Evolutionary conservation across 2,113 vertebrate species (phyloP).

Genomic region (Speoplatyrhinus poulsoni): DNA sequence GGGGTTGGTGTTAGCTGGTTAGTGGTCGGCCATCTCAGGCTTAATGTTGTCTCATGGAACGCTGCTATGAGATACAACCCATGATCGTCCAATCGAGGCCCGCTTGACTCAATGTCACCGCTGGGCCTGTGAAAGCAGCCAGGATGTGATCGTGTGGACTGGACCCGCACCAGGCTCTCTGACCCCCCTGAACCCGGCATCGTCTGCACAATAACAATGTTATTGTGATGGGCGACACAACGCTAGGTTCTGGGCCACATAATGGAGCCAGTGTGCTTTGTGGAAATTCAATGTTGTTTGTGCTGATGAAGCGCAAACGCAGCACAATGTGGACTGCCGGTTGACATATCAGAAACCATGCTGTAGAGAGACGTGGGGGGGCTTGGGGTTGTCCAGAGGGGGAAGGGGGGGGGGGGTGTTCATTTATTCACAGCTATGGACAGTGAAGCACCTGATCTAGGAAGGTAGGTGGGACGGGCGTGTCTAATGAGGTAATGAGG

Average conservation of each 20-base stretch:
- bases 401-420: constrained; percentile 20
- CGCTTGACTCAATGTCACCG: constrained; percentile 14
- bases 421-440: constrained; percentile 61
- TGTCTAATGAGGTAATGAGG: not conserved
- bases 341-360: constrained; percentile 64
- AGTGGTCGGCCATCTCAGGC: constrained; percentile 48
- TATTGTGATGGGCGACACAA: constrained; percentile 65
- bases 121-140: not conserved
- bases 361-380: constrained; percentile 37
- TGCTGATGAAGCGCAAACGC: constrained; percentile 69
- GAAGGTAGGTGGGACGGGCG: constrained; percentile 32
- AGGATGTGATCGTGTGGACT: constrained; percentile 16
- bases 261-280: constrained; percentile 73
- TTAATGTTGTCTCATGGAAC: constrained; percentile 27
- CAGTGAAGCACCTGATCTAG: constrained; percentile 64
- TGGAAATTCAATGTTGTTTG: constrained; percentile 68
- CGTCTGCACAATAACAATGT: constrained; percentile 50
- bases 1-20: constrained; percentile 42
- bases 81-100: not conserved
- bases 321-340: constrained; percentile 69
- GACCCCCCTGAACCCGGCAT: constrained; percentile 49
- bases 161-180: constrained; percentile 37
- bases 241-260: constrained; percentile 56
- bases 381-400: not conserved
- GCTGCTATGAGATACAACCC: constrained; percentile 19